phyloP scores from a whole-genome alignment of 2,113 vertebrate species.

The Hippocampus guttulatus region DNA sequence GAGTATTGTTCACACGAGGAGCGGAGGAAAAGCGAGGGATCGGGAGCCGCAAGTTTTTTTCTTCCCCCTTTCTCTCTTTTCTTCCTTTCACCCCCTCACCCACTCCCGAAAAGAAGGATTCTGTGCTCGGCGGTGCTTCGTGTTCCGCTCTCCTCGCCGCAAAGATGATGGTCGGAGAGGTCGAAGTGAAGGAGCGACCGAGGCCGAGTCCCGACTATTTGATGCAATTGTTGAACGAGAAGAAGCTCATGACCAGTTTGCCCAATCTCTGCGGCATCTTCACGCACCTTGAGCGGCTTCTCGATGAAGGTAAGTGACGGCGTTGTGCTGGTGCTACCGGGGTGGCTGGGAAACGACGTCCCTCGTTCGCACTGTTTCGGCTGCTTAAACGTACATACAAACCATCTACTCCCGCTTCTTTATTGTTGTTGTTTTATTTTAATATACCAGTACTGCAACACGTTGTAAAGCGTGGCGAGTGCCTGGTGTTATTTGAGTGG shows the following conservation, averaged over 20 bases:
- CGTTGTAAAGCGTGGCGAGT: not conserved
- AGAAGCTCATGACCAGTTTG: constrained; percentile 81
- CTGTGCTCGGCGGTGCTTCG: constrained; percentile 60
- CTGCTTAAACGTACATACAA: not conserved
- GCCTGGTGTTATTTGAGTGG: not conserved
- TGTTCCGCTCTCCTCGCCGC: constrained; percentile 60
- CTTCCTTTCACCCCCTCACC: constrained; percentile 23
- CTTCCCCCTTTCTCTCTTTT: constrained; percentile 46
- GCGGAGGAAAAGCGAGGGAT: constrained; percentile 69
- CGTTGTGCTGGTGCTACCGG: not conserved
- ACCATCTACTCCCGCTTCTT: not conserved
- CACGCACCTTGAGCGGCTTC: constrained; percentile 79
- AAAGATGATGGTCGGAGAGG: constrained; percentile 83
- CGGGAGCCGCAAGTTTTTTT: constrained; percentile 64
- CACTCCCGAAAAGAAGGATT: constrained; percentile 58
- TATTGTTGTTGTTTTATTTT: not conserved
- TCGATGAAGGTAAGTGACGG: constrained; percentile 75
- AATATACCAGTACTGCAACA: not conserved
- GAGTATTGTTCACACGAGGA: constrained; percentile 54
- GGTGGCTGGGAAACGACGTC: constrained; percentile 26
- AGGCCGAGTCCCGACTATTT: constrained; percentile 84
- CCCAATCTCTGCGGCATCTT: constrained; percentile 82
- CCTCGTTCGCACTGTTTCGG: constrained; percentile 28
- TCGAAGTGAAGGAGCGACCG: constrained; percentile 83
- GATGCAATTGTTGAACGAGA: constrained; percentile 81